A percentile compares a stretch with the other conserved stretches of the same genome.
These are phyloP conservation scores for Scolopax bukidnonensis DNA, from an alignment of 2,797 vertebrate species.

Conservation along the genomic window DNA sequence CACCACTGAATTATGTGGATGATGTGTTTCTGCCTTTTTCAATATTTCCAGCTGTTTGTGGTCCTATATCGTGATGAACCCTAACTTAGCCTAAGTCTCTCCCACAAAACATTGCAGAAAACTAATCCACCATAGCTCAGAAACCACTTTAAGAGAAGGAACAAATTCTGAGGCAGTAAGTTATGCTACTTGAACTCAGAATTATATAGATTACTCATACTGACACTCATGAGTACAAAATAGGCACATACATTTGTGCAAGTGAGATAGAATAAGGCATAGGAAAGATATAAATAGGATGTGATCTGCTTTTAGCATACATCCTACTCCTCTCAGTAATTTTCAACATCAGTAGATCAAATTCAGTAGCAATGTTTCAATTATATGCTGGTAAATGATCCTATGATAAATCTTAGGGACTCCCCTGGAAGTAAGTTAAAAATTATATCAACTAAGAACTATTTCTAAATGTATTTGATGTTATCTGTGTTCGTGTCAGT, in stretches of 20 bases:
- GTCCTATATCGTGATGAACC: not conserved
- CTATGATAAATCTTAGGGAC: not conserved
- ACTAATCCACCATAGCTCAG: not conserved
- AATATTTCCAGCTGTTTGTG: not conserved
- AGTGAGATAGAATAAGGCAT: not conserved
- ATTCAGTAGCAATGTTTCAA: not conserved
- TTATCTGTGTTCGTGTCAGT: not conserved
- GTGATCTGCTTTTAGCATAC: conserved; percentile 1
- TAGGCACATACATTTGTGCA: conserved; percentile 3
- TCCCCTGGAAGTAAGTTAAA: not conserved
- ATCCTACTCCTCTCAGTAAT: conserved; percentile 16
- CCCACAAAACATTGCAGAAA: not conserved
- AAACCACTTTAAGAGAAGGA: not conserved
- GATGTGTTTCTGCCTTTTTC: not conserved
- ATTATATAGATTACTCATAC: conserved; percentile 22
- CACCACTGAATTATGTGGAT: not conserved
- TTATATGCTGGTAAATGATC: not conserved
- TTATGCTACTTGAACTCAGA: not conserved
- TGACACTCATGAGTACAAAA: conserved; percentile 34
- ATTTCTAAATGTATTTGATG: not conserved
- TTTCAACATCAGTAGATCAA: conserved; percentile 12
- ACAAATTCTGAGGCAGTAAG: not conserved
- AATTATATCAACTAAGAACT: not conserved
- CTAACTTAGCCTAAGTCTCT: not conserved
- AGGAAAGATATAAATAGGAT: conserved; percentile 14